A percentile compares a stretch with the other conserved stretches of the same genome.
phyloP scores from a whole-genome alignment of 2,888 invertebrate genomes.

The Lycocerus yunnanus region DNA sequence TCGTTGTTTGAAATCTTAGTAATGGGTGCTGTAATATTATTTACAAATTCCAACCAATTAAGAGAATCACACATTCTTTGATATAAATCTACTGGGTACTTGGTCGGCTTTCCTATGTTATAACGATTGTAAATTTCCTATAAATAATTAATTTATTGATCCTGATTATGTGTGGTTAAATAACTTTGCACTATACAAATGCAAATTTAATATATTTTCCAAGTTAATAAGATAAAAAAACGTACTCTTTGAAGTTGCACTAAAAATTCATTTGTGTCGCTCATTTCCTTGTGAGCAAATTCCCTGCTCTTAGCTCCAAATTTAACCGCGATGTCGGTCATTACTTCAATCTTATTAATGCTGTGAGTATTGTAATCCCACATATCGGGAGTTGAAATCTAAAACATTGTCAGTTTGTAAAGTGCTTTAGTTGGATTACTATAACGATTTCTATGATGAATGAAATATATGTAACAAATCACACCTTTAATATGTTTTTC shows the following conservation, averaged over 20 bases:
- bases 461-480: not conserved
- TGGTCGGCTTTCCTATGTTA: not conserved
- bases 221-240: not conserved
- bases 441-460: not conserved
- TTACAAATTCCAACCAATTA: conserved; percentile 22
- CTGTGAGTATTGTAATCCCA: conserved; percentile 9
- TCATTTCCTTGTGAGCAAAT: conserved; percentile 4
- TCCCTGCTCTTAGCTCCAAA: conserved; percentile 8
- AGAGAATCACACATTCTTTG: conserved; percentile 3
- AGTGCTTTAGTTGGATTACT: no score
- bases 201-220: not conserved
- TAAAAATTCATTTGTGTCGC: conserved; percentile 3
- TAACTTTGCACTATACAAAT: not conserved
- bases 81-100: conserved; percentile 11
- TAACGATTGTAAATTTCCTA: conserved; percentile 14
- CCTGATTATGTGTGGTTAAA: not conserved
- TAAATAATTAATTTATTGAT: not conserved
- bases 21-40: conserved; percentile 5
- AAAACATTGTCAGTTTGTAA: not conserved
- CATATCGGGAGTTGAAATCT: conserved; percentile 14
- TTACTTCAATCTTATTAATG: conserved; percentile 17
- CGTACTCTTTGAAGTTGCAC: conserved; percentile 12
- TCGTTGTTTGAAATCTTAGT: conserved; percentile 13
- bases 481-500: conserved; percentile 12
- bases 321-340: conserved; percentile 11